Percentiles rank a stretch among this genome's conserved stretches.
Evolutionary conservation across 2,113 vertebrate genomes (phyloP).

Genomic region (Crotalus tigris): DNA sequence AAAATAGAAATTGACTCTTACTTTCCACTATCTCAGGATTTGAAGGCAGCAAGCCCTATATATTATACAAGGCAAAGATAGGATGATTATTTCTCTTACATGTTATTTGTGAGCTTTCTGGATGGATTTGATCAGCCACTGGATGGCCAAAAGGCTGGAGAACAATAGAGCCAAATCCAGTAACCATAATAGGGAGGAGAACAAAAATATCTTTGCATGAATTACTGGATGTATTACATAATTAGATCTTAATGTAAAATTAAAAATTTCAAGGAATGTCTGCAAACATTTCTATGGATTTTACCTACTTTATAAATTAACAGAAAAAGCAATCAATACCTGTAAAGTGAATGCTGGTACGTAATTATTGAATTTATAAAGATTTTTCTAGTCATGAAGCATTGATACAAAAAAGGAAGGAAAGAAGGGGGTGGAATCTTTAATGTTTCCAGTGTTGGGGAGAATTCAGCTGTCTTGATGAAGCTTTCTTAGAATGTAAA

Average conservation of each 20-base stretch:
- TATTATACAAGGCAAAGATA: not conserved
- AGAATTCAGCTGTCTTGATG: not conserved
- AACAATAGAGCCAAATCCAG: conserved; percentile 41
- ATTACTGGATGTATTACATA: conserved; percentile 31
- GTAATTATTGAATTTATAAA: conserved; percentile 28
- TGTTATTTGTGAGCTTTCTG: not conserved
- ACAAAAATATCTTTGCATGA: conserved; percentile 49
- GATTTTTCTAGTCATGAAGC: conserved; percentile 20
- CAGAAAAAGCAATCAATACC: conserved; percentile 7
- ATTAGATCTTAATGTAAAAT: conserved; percentile 43
- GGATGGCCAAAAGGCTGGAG: not conserved
- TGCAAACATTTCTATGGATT: conserved; percentile 26
- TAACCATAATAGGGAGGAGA: conserved; percentile 47
- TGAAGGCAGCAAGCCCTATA: not conserved
- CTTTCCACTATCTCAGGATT: not conserved
- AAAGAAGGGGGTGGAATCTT: not conserved
- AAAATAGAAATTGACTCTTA: not conserved
- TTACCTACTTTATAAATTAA: conserved; percentile 28
- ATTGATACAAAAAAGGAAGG: not conserved
- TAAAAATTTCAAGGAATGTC: conserved; percentile 39
- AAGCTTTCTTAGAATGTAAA: not conserved
- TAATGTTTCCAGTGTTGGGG: not conserved
- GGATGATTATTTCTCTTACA: conserved; percentile 9
- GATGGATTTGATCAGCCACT: not conserved
- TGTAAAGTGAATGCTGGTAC: conserved; percentile 7